Evolutionary conservation across 2,113 vertebrate genomes (phyloP), one percentile per base, ranked within the genome.

Genomic region (Semnornis frantzii): DNA sequence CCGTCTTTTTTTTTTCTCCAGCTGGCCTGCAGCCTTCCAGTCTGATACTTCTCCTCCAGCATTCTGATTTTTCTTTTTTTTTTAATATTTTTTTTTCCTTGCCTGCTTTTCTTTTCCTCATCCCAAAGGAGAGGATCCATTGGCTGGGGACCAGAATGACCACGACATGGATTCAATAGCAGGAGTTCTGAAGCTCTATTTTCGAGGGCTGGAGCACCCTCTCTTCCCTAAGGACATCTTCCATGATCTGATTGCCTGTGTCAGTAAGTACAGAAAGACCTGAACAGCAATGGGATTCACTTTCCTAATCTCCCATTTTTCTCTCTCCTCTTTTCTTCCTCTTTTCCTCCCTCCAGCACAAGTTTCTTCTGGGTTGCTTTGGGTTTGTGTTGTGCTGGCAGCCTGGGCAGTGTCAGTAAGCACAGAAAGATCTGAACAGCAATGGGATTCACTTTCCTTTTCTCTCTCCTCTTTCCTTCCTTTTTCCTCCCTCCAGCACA

Each of bases 121-220:
- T 94, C 62, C 71, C 2, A 27, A 98, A 96, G 99, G 99, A 91
- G 99, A 99, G 77, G 99, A 99, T 94, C 99, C 99, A 0, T 93
- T 99, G 96, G 99, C 99, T 59, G 99, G 99, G 66, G 99, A 99
- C 96, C 99, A 99, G 97, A 99, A 99, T 10, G 99, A 99, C 97
- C 99, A 99, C 7, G 99, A 99, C 97, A 99, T 99, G 98, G 99
- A 99, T 96, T 99, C 99, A 71, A 99, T 99, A 84, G 99, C 99
- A 39, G 99, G 99, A 4, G 99, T 99, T 48, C 98, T 99, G 68
- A 99, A 99, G 95, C 99, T 99, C 68, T 99, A 99, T 89, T 99
- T 99, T 85, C 98, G 99, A 96, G 99, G 99, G 3, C 77, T 99
- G 95, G 98, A 99, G 82, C 98, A 98, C 17, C 98, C 99, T 15